These are phyloP conservation scores for Camptogramma bilineatum DNA, from an alignment of 2,888 invertebrate genomes.

Conservation along the genomic window DNA sequence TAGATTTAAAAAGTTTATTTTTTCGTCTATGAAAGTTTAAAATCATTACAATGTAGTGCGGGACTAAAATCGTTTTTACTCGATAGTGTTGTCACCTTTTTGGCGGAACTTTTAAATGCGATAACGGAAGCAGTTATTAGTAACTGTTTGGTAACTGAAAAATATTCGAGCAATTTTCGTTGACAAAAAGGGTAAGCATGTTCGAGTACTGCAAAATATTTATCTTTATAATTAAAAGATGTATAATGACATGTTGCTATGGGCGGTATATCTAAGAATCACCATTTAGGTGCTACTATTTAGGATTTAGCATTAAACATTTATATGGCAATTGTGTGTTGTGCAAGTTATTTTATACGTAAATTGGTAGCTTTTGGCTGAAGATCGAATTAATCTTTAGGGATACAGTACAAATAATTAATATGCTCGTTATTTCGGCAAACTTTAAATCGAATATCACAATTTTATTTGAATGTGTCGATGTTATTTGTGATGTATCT, in stretches of 20 bases:
- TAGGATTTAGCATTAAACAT: conserved; percentile 63
- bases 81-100: conserved; percentile 42
- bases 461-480: conserved; percentile 1
- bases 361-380: conserved; percentile 56
- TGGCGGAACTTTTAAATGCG: not conserved
- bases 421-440: conserved; percentile 4
- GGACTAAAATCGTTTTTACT: conserved; percentile 60
- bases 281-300: conserved; percentile 80
- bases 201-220: conserved; percentile 41
- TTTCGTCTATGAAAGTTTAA: conserved; percentile 58
- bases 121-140: not conserved
- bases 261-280: conserved; percentile 55
- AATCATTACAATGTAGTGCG: conserved; percentile 66
- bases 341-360: conserved; percentile 46
- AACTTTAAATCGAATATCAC: not conserved
- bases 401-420: conserved; percentile 29
- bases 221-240: conserved; percentile 45
- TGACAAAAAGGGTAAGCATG: conserved; percentile 19
- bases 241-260: conserved; percentile 63
- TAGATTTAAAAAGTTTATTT: conserved; percentile 61
- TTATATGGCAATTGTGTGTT: conserved; percentile 43
- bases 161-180: not conserved
- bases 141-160: not conserved
- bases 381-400: conserved; percentile 18
- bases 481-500: conserved; percentile 26